Percentiles rank a stretch among this genome's conserved stretches.
phyloP scores from a whole-genome alignment of 2,797 vertebrate species.

The Xiphorhynchus erythropygius region DNA sequence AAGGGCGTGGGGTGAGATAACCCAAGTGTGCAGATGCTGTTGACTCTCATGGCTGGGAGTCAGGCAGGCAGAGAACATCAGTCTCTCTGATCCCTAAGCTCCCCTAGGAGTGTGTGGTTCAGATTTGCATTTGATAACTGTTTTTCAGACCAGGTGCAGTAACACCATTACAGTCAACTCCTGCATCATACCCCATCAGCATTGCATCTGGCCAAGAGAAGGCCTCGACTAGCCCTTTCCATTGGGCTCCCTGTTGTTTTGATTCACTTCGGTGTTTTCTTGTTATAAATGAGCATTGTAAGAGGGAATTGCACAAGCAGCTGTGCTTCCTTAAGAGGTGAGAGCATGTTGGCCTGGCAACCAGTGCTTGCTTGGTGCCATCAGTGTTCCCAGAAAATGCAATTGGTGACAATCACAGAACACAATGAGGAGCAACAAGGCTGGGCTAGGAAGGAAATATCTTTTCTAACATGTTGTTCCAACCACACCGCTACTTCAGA shows the following conservation, averaged over 20 bases:
- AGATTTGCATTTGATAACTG: accelerated
- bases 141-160: neutral
- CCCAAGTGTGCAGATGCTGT: neutral
- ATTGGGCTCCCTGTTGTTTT: neutral
- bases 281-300: neutral
- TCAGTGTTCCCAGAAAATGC: neutral
- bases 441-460: neutral
- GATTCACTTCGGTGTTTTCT: neutral
- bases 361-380: neutral
- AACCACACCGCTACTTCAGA: neutral
- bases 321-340: neutral
- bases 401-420: neutral
- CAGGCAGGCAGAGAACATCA: neutral
- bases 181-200: accelerated
- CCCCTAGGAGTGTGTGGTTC: neutral
- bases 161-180: neutral
- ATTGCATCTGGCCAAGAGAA: neutral
- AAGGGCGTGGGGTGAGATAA: neutral
- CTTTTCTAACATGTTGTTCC: neutral
- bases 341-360: slow-evolving; percentile 47
- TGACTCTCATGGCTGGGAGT: neutral
- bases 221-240: neutral
- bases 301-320: neutral
- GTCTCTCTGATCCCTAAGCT: neutral
- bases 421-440: neutral